Base-by-base conservation (phyloP, 2,888 invertebrate species). In the Hydraecia micacea region DNA sequence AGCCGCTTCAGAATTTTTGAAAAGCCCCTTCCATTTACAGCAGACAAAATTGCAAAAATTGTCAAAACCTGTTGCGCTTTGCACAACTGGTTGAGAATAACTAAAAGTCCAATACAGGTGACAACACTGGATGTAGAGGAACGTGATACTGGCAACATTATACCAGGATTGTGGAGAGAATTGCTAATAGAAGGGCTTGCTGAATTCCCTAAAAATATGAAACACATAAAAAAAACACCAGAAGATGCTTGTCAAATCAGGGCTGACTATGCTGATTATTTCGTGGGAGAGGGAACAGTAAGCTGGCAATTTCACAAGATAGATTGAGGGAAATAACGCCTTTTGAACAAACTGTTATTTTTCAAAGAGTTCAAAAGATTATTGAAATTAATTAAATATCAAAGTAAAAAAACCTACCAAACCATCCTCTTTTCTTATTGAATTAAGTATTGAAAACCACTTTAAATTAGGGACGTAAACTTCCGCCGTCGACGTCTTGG, bases 51-150 rank as follows among this genome's bases (percentile, higher is more conserved):
- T 68, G 79, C 66, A 60, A 74, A 71, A 60, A 66, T 79, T 18
- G 46, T 83, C 8, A 75, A 42, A 65, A 69, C 83, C 6, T 71
- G 74, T 60, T 81, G 76, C 8, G 72, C 82, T 58, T 42, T 81
- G 25, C 80, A 80, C 60, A 81, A 81, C 32, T 81, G 81, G 81
- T 49, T 81, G 32, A 76, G 71, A 46, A 71, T 75, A 25, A 80
- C 49, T 18, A 69, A 80, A 49, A 39, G 49, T 49, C 55, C 55
- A 46, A 70, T 75, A 58, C 21, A 58, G 6, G 65, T 70, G 25
- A n/a, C 81, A 52, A 82, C 82, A 58, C n/a, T 73, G 21, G 77
- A 81, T 82, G n/a, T 36, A 42, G 60, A 77, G 65, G 77, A 82
- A 21, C 46, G 15, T n/a, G 42, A 28, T 1, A 72, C 82, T 32